These are phyloP conservation scores for Amiota minor DNA, from an alignment of 2,888 invertebrate species.

Conservation along the genomic window DNA sequence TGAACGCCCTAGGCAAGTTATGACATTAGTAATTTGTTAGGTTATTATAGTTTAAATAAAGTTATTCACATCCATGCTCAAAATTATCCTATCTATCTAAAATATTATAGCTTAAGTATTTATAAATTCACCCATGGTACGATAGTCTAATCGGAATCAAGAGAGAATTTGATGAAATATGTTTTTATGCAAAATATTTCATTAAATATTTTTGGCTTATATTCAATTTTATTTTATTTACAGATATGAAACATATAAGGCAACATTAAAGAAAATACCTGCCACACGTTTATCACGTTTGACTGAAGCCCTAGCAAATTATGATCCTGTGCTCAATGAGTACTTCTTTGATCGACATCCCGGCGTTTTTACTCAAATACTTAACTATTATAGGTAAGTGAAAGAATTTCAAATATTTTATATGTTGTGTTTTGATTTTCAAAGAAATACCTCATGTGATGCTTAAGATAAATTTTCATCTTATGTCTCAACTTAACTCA, in stretches of 20 bases:
- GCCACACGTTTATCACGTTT: conserved; percentile 88
- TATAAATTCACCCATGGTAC: too few species aligned
- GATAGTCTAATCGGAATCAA: too few species aligned
- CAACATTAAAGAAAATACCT: conserved; percentile 90
- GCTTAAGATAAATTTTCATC: too few species aligned
- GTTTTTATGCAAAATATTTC: conserved; percentile 9
- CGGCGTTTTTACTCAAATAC: conserved; percentile 91
- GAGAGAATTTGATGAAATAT: conserved; percentile 39
- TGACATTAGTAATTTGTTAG: conserved; percentile 58
- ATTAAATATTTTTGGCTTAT: background rate
- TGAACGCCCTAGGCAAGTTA: conserved; percentile 41
- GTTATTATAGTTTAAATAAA: conserved; percentile 48
- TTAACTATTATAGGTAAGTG: conserved; percentile 86
- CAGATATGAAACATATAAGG: conserved; percentile 83
- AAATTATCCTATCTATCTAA: background rate
- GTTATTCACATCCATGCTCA: conserved; percentile 34
- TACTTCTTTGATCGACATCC: conserved; percentile 92
- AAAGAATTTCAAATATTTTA: background rate
- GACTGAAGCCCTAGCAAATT: conserved; percentile 89
- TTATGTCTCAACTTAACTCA: too few species aligned
- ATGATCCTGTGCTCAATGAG: conserved; percentile 91
- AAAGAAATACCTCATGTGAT: too few species aligned
- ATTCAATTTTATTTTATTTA: conserved; percentile 38
- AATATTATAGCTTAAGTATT: too few species aligned
- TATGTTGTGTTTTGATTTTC: background rate